Evolutionary conservation across 2,797 vertebrate genomes (phyloP), one percentile per base, ranked within the genome.

Genomic region (Valencia hispanica): DNA sequence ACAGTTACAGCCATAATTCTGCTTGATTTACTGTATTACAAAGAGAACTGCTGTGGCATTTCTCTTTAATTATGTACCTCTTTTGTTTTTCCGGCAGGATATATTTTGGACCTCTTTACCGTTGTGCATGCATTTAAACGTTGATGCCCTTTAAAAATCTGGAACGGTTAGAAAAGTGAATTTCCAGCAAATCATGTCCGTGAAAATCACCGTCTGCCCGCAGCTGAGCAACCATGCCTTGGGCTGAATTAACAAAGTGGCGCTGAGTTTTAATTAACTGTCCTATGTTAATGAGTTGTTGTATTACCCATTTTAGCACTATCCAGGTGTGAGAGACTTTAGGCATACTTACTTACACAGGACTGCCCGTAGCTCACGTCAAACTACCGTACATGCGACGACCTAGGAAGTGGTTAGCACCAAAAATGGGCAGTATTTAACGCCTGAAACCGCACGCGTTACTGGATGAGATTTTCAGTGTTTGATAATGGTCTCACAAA

Each of bases 241-340:
- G 18, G 30, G 83, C 71, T 63, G 34, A 36, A 61, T 39, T 80
- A 30, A 51, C 73, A 87, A 89, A 83, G 83, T 73, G 63, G 70
- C 47, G 75, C 84, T 85, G 82, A 75, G 87, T 88, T 68, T 84
- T 92, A 86, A 91, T 92, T 85, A 90, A 79, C 83, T 68, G 77
- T 65, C 27, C 10, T 72, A 72, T 61, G 76, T 80, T 89, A 86
- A 91, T 88, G 81, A 86, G 79, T 72, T 81, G 9, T 34, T 27
- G 39, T 17, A 15, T 79, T 84, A 88, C 55, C 77, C 80, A 32
- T 84, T 30, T 89, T 87, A 87, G 86, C 77, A 79, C 41, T 65
- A 73, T 77, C 84, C 90, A 91, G 89, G 91, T 93, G 91, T 92
- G 69, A 36, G 73, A 84, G 78, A 85, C 86, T 81, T 72, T 14